Percentiles rank a stretch among this genome's conserved stretches.
phyloP scores from a whole-genome alignment of 2,888 invertebrate genomes.

The Lacanobia wlatinum region DNA sequence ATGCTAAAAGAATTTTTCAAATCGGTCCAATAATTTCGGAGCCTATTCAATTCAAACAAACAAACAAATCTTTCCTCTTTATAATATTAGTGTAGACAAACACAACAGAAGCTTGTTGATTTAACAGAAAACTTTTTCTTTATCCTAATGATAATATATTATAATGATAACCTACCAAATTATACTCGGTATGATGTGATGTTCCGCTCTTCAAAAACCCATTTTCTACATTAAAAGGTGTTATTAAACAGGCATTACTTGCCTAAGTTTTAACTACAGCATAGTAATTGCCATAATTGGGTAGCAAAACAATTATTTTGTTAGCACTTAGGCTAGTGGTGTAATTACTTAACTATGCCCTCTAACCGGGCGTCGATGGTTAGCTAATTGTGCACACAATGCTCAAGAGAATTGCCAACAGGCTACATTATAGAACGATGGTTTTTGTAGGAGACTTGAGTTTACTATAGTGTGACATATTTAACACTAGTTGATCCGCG shows the following conservation, averaged over 20 bases:
- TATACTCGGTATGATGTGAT: too few species aligned
- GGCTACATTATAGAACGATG: neutral
- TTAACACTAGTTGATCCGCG: too few species aligned
- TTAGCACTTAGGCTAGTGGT: conserved; percentile 41
- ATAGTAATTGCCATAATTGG: conserved; percentile 34
- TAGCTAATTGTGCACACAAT: conserved; percentile 51
- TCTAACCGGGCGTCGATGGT: conserved; percentile 43
- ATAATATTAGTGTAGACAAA: too few species aligned
- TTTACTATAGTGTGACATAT: neutral
- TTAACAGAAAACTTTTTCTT: too few species aligned
- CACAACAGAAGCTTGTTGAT: too few species aligned
- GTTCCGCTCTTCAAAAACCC: neutral
- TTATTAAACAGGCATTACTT: conserved; percentile 4
- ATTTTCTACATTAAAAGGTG: neutral
- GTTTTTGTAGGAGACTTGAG: neutral
- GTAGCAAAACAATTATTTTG: conserved; percentile 53
- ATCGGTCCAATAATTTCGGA: too few species aligned
- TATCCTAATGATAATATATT: too few species aligned
- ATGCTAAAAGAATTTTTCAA: too few species aligned
- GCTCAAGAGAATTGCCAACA: conserved; percentile 41
- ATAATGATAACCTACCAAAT: too few species aligned
- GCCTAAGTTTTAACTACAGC: conserved; percentile 19
- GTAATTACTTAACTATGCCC: conserved; percentile 63
- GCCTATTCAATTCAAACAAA: too few species aligned
- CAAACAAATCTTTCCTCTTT: too few species aligned